Conservation (phyloP, 2,888 invertebrate genomes). For the Willowsia nigromaculata region DNA sequence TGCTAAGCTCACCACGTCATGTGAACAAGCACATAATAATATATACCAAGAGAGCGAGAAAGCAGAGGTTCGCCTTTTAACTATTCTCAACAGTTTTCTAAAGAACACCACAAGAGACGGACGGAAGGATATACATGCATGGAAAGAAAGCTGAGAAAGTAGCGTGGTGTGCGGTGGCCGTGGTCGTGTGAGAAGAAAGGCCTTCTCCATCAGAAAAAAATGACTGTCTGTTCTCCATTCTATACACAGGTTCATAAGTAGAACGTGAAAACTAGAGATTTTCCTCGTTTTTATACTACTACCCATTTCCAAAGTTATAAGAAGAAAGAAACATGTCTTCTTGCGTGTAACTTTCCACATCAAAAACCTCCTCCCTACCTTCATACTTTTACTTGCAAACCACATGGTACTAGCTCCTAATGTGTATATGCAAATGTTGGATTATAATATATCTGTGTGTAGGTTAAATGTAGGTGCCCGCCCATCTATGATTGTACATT, state of each 20-base stretch:
- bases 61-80: slow-evolving; percentile 56
- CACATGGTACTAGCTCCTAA: slow-evolving; percentile 3
- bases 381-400: slow-evolving; percentile 60
- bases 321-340: slow-evolving; percentile 2
- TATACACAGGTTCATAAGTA: background rate
- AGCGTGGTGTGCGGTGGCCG: slow-evolving; percentile 68
- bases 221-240: background rate
- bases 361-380: slow-evolving; percentile 42
- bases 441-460: background rate
- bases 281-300: slow-evolving; percentile 21
- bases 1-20: slow-evolving; percentile 42
- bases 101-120: slow-evolving; percentile 64
- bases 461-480: background rate
- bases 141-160: slow-evolving; percentile 69
- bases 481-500: background rate
- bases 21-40: slow-evolving; percentile 45
- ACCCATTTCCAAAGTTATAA: background rate
- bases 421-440: background rate
- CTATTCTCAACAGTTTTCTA: slow-evolving; percentile 70
- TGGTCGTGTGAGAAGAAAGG: slow-evolving; percentile 62
- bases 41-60: background rate
- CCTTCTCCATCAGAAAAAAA: slow-evolving; percentile 10
- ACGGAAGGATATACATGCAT: slow-evolving; percentile 44
- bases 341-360: slow-evolving; percentile 61
- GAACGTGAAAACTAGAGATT: slow-evolving; percentile 43